phyloP scores from a whole-genome alignment of 2,888 invertebrate genomes.

The Ligdia adustata region DNA sequence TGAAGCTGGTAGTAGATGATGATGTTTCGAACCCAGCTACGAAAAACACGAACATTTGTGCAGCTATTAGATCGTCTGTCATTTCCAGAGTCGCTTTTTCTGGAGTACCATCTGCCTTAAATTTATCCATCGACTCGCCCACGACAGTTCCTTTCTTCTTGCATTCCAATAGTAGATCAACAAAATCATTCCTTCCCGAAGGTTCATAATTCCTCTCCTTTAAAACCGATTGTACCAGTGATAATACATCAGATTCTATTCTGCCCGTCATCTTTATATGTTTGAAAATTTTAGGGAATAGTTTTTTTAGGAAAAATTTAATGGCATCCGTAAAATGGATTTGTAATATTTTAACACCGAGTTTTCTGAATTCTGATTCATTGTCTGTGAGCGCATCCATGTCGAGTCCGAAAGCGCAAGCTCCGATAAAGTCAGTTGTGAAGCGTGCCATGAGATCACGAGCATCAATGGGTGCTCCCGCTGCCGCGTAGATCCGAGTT shows the following conservation, averaged over 20 bases:
- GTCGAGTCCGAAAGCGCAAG: constrained; percentile 60
- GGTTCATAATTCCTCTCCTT: constrained; percentile 53
- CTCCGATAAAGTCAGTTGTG: constrained; percentile 62
- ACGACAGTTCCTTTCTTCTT: constrained; percentile 49
- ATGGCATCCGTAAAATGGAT: constrained; percentile 36
- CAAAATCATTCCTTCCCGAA: constrained; percentile 56
- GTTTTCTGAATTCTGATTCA: constrained; percentile 52
- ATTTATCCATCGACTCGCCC: constrained; percentile 53
- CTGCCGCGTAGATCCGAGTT: constrained; percentile 37
- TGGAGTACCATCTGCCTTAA: constrained; percentile 49
- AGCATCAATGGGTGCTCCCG: constrained; percentile 47
- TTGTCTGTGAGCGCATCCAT: constrained; percentile 54
- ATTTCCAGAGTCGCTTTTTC: constrained; percentile 45
- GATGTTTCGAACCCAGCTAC: constrained; percentile 62
- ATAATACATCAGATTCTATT: constrained; percentile 46
- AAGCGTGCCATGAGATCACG: constrained; percentile 63
- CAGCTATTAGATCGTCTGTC: constrained; percentile 49
- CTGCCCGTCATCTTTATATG: constrained; percentile 39
- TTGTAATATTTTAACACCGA: constrained; percentile 51
- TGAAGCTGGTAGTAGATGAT: constrained; percentile 57
- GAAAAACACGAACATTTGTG: constrained; percentile 60
- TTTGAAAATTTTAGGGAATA: constrained; percentile 47
- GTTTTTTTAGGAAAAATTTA: constrained; percentile 44
- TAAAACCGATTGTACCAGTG: constrained; percentile 51
- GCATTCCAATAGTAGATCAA: constrained; percentile 55